phyloP scores from a whole-genome alignment of 2,113 vertebrate species.

The Plectropomus leopardus region DNA sequence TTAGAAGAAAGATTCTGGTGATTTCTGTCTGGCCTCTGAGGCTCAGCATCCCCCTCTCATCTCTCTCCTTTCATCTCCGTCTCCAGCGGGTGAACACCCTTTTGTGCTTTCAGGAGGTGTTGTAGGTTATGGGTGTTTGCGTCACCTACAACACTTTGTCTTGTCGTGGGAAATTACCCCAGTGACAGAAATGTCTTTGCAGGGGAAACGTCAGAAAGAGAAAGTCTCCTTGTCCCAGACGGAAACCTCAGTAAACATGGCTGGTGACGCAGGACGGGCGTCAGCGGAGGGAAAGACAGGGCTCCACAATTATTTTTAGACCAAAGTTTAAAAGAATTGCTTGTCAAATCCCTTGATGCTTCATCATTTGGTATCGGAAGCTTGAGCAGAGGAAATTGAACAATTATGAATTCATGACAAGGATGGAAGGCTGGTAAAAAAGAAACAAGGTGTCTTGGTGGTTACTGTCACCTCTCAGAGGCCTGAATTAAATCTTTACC shows the following conservation, averaged over 20 bases:
- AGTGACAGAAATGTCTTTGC: constrained; percentile 54
- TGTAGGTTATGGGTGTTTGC: constrained; percentile 64
- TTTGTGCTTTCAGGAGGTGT: constrained; percentile 27
- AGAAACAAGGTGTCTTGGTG: background rate
- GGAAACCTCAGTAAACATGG: constrained; percentile 74
- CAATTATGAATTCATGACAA: background rate
- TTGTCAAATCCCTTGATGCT: constrained; percentile 5
- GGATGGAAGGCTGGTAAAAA: background rate
- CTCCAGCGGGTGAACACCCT: constrained; percentile 54
- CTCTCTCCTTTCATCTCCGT: constrained; percentile 37
- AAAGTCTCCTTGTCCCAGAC: constrained; percentile 45
- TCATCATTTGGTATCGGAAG: constrained; percentile 14
- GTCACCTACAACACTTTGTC: constrained; percentile 28
- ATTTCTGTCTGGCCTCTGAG: constrained; percentile 59
- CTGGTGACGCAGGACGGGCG: constrained; percentile 46
- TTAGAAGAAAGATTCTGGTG: constrained; percentile 26
- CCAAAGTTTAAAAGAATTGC: constrained; percentile 32
- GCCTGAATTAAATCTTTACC: constrained; percentile 1
- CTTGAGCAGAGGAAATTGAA: constrained; percentile 15
- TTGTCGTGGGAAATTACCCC: constrained; percentile 78
- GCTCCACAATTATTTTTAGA: constrained; percentile 28
- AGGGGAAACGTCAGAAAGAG: constrained; percentile 51
- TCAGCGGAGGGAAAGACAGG: constrained; percentile 25
- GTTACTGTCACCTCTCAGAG: constrained; percentile 8
- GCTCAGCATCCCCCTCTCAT: constrained; percentile 56